phyloP scores from a whole-genome alignment of 1,140 invertebrate species.

The Bombus soroeensis region DNA sequence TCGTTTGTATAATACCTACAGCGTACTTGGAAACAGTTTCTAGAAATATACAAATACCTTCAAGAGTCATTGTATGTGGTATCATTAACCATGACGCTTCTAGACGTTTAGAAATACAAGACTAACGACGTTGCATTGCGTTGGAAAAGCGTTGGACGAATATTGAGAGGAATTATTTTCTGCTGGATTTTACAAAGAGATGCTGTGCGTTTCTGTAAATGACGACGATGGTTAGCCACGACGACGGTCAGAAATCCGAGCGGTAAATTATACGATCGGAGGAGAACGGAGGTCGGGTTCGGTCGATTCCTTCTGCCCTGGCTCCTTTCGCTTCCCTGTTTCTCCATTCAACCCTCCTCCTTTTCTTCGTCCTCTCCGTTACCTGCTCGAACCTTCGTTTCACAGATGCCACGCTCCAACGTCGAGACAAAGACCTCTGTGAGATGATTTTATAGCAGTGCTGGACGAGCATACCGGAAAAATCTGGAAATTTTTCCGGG shows the following conservation, averaged over 20 bases:
- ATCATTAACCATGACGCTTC: neutral
- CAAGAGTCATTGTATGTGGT: neutral
- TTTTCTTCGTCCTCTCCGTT: slow-evolving; percentile 10
- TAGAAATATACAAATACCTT: no score
- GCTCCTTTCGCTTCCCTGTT: slow-evolving; percentile 1
- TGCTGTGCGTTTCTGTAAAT: slow-evolving; percentile 40
- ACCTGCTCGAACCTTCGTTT: slow-evolving; percentile 20
- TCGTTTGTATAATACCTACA: no score
- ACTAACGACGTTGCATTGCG: no score
- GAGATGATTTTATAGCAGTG: neutral
- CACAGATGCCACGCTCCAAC: slow-evolving; percentile 21
- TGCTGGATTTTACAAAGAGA: slow-evolving; percentile 4
- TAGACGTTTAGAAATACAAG: neutral
- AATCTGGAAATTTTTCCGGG: slow-evolving; percentile 31
- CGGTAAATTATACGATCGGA: slow-evolving; percentile 47
- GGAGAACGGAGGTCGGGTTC: slow-evolving; percentile 12
- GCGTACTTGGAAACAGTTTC: no score
- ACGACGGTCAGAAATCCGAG: neutral
- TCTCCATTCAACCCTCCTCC: neutral
- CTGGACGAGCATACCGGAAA: slow-evolving; percentile 2
- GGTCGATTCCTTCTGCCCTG: slow-evolving; percentile 5
- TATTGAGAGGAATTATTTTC: neutral
- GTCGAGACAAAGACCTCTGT: slow-evolving; percentile 31
- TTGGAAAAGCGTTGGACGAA: neutral
- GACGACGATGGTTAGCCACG: neutral